Base-by-base conservation (phyloP, 2,888 invertebrate genomes). In the Melitaea athalia region DNA sequence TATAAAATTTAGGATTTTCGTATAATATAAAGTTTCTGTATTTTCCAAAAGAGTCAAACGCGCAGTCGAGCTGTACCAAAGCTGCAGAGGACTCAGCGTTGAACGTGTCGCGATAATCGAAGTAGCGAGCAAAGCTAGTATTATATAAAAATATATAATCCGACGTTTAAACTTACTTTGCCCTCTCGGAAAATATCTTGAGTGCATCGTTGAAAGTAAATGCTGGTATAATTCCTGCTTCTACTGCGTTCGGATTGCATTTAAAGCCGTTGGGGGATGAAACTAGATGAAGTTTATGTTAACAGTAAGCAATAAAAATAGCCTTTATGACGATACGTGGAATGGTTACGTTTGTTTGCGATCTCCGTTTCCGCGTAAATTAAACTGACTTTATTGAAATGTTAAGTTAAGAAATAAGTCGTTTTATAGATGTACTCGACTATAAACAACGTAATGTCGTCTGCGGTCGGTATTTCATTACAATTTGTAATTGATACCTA, bases 151-250 rank as follows among this genome's bases (percentile, higher is more conserved):
- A 88, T 88, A n/a, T n/a, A n/a, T n/a, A 86, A 85, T 82, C 84
- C 77, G 78, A 79, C 81, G 81, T 87, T 87, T 85, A 71, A 85
- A 85, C 83, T 80, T 79, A 83, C 79, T 80, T 82, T 81, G 75
- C 81, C 74, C 81, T 73, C 84, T 86, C 82, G 85, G 57, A 82
- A 86, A 86, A 88, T 88, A 86, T 87, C 90, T 88, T 85, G 86
- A 91, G 88, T 86, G 89, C 90, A 88, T 87, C 90, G 91, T 90
- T 91, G 91, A 90, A 88, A 91, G 88, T 91, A 90, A 91, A 91
- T 90, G 87, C 80, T 81, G 84, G 81, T 84, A 88, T 91, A 90
- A 91, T 91, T 92, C 80, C 85, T 84, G 81, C 79, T 89, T 86
- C 84, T 79, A 88, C 84, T 87, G 87, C 89, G 86, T 91, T 89